Evolutionary conservation across 2,113 vertebrate species (phyloP), one percentile per base, ranked within the genome.

Genomic region (Lanius ludovicianus): DNA sequence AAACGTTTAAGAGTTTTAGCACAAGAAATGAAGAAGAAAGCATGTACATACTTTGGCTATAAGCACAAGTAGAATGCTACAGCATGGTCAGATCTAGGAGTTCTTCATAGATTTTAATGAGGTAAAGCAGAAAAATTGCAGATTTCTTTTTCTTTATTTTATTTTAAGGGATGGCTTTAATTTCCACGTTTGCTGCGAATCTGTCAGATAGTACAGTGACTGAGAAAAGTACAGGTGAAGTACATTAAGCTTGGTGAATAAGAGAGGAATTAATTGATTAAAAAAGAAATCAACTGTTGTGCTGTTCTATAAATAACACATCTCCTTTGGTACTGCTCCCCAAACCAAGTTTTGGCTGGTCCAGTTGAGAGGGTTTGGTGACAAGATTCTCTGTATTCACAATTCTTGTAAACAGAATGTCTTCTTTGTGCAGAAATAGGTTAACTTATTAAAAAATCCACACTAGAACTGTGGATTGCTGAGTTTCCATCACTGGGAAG

Each of bases 401-500:
- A 53, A 0, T 84, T 81, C 64, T 41, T 90, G 49, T 70, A 87
- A 96, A 76, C 64, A 84, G 55, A 81, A 88, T 59, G 56, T 95
- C 70, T 95, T 80, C 68, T 59, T 67, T 39, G 33, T 69, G 55
- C 63, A 84, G 93, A 96, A 87, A 92, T 63, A 93, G 49, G 67
- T 91, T 95, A 59, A 47, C 94, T 95, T 96, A 50, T 93, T 95
- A 81, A 93, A 90, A 97, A 92, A 93, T 49, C 94, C 81, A 42
- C 12, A 4, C 84, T 85, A 80, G 91, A 95, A 90, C 71, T 57
- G 87, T 96, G 96, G 89, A 97, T 95, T 97, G 96, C 97, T 95
- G 96, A 96, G 97, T 96, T 98, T 98, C 98, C 97, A 96, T 97
- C 95, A 96, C 83, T 79, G 96, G 95, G 97, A 98, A 98, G 98